Percentiles rank a stretch among this genome's conserved stretches.
Evolutionary conservation across 2,888 invertebrate genomes (phyloP).

Genomic region (Liodrosophila aerea): DNA sequence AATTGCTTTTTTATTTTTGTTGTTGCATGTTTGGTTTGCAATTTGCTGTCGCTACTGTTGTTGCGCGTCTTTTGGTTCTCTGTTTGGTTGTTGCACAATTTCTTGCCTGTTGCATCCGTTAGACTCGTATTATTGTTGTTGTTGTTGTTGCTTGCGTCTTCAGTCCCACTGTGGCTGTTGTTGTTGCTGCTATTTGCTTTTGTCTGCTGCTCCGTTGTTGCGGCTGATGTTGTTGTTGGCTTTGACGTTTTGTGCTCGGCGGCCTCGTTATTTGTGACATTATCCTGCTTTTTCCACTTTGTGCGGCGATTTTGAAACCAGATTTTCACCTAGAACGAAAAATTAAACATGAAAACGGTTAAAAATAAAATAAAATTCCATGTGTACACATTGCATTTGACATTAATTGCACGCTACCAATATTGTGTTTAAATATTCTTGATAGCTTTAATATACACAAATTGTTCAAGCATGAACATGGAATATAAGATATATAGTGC

Average conservation of each 20-base stretch:
- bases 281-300: conserved; percentile 94
- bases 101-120: conserved; percentile 39
- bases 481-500: too few species aligned
- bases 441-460: too few species aligned
- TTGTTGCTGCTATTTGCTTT: conserved; percentile 17
- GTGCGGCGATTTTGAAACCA: conserved; percentile 83
- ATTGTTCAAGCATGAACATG: too few species aligned
- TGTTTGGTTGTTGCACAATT: conserved; percentile 19
- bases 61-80: conserved; percentile 14
- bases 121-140: conserved; percentile 22
- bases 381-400: too few species aligned
- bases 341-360: background rate
- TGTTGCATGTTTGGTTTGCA: conserved; percentile 76
- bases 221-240: conserved; percentile 20
- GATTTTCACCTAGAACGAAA: conserved; percentile 80
- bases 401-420: too few species aligned
- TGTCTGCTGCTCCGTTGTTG: conserved; percentile 14
- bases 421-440: too few species aligned
- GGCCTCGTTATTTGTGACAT: conserved; percentile 93
- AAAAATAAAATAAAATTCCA: background rate
- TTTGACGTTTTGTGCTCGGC: conserved; percentile 84
- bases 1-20: conserved; percentile 81
- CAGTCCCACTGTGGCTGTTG: conserved; percentile 26
- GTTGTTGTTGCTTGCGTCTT: conserved; percentile 25
- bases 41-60: conserved; percentile 61